Base-by-base conservation (phyloP, 2,888 invertebrate genomes). In the Brachyopa scutellaris region DNA sequence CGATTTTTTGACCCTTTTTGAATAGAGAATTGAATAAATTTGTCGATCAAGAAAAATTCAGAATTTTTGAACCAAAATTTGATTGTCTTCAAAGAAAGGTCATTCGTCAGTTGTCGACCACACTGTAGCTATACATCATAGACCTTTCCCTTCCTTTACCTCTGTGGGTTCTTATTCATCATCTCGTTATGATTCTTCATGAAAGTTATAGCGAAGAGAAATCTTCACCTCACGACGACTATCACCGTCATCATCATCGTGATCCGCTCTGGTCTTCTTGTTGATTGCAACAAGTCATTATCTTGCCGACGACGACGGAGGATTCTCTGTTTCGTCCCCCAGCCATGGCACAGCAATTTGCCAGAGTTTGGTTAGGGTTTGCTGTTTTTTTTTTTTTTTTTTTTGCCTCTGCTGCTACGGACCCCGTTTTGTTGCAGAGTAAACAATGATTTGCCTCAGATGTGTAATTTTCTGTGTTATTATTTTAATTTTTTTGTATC, bases 391-490 rank as follows among this genome's bases (percentile, higher is more conserved):
- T 15, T 59, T 11, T 36, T 53, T 53, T 11, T 9, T 19, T 61
- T 38, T 36, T 26, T 6, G 40, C 9, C 1, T 38, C 21, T 45
- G n/a, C 45, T 19, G 66, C 64, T 36, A 49, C 64, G 19, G 42
- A 49, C 70, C 70, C 77, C 77, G 77, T 77, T 82, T 82, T 77
- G 70, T 67, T 67, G 82, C 74, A 85, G 78, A 85, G 85, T 84
- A 85, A 85, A 85, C 84, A 85, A 84, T 84, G 84, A 85, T 85
- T 85, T 85, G 85, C 74, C 59, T 69, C 77, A 53, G 84, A 84
- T 82, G 47, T 85, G 76, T 85, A 85, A 85, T 85, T 85, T 85
- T 82, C 82, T 72, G 70, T 66, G 70, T 77, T 77, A 70, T 82
- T 82, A 82, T 82, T 77, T 62, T 33, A 57, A 64, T 61, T 77